Evolutionary conservation across 2,113 vertebrate genomes (phyloP).

Genomic region (Cynocephalus volans): DNA sequence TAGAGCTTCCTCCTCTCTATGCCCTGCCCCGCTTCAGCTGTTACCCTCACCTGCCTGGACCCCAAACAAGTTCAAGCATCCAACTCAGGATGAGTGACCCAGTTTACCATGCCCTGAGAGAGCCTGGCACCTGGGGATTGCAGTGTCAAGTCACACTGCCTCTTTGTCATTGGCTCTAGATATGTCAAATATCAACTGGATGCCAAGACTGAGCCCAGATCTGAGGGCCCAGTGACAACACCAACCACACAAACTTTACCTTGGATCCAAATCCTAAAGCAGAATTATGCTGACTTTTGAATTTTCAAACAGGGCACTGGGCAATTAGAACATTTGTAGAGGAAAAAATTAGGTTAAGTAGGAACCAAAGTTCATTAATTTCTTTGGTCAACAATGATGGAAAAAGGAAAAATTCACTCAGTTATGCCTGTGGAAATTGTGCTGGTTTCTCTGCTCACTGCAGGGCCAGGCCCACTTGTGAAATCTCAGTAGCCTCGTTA

Average conservation of each 20-base stretch:
- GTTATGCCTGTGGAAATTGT: neutral
- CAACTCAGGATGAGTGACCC: neutral
- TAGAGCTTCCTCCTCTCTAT: neutral
- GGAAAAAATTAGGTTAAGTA: neutral
- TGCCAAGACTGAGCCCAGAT: conserved; percentile 40
- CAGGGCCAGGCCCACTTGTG: neutral
- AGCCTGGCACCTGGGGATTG: neutral
- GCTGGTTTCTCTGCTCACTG: neutral
- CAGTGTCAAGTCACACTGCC: neutral
- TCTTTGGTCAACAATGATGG: neutral
- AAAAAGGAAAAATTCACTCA: neutral
- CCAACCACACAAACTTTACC: neutral
- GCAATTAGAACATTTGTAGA: neutral
- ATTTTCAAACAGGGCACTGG: neutral
- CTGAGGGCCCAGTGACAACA: neutral
- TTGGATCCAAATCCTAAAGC: neutral
- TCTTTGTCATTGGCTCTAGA: conserved; percentile 28
- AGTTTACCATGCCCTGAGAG: neutral
- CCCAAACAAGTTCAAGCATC: neutral
- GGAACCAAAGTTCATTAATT: conserved; percentile 4
- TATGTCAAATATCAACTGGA: neutral
- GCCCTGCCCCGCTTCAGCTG: neutral
- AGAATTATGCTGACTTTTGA: neutral
- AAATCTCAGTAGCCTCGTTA: conserved; percentile 47
- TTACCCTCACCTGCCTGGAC: neutral